Base-by-base conservation (phyloP, 2,797 vertebrate genomes). In the Poecilia wingei region DNA sequence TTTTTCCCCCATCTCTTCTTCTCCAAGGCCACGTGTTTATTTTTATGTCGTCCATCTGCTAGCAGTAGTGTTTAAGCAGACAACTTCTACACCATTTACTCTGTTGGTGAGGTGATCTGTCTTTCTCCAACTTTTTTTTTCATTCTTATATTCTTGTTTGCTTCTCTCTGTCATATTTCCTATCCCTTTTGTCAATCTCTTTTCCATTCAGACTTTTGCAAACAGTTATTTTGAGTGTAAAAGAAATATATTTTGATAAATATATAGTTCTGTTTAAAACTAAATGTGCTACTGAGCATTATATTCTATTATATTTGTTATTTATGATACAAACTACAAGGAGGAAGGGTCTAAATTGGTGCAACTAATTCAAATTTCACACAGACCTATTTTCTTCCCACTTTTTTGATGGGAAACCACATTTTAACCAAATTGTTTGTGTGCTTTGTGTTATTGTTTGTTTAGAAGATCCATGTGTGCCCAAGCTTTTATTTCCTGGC, bases 11-110 rank as follows among this genome's bases (percentile, higher is more conserved):
- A 41, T 87, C 85, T 89, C 80, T 80, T 36, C 90, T 85, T 97
- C 87, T 95, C 97, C 82, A 94, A 96, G 0, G 96, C 96, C 89
- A 95, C 96, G 95, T 97, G 96, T 97, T 95, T 97, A 89, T 97
- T 97, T 92, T 96, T 96, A 74, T 93, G 93, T 95, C 0, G 95
- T 97, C 91, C 96, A 96, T 86, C 96, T 98, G 72, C 96, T 97
- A 82, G 96, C 95, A 0, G 96, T 96, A 94, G 82, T 78, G 83
- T 89, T 89, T 86, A 84, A 88, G 87, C 90, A 70, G 72, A 82
- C 22, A 84, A 87, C 88, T 80, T 82, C 57, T 90, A 69, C 78
- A 85, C 77, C 84, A 22, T 89, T 92, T 88, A 81, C 85, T 76
- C 89, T 75, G 77, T 81, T 80, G 87, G 90, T 91, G 88, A 81